Conservation (phyloP, 1,140 invertebrate species). For the Chironomus striatipennis region DNA sequence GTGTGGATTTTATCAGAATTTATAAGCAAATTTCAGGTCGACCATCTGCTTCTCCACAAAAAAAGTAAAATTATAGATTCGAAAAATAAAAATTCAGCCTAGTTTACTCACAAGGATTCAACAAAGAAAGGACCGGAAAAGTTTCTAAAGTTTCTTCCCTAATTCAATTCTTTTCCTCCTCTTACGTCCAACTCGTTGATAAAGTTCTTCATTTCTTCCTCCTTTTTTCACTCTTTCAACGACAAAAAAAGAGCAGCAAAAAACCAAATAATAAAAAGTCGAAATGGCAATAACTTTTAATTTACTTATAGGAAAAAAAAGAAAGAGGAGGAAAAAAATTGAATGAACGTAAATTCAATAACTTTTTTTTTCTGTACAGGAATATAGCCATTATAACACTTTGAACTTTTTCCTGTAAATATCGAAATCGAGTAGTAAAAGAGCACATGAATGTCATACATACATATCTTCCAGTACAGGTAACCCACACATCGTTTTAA, state of each 20-base stretch:
- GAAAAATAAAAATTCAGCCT: no score
- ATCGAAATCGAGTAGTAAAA: background rate
- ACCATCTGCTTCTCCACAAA: no score
- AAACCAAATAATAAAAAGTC: no score
- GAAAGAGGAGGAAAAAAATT: background rate
- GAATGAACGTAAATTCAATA: background rate
- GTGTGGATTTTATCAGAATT: no score
- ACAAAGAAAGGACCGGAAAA: background rate
- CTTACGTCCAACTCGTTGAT: background rate
- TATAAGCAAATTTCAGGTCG: no score
- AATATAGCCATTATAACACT: background rate
- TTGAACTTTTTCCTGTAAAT: background rate
- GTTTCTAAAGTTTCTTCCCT: background rate
- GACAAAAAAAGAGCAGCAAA: background rate
- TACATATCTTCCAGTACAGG: background rate
- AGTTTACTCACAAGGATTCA: no score
- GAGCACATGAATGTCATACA: background rate
- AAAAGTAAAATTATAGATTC: no score
- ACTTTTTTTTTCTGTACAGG: background rate
- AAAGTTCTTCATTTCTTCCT: background rate
- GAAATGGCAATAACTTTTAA: slow-evolving; percentile 1
- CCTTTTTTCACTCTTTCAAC: background rate
- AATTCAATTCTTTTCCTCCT: background rate
- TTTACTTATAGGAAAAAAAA: background rate
- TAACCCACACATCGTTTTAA: background rate